Base-by-base conservation (phyloP, 2,113 vertebrate genomes). In the Salvelinus sp. region DNA sequence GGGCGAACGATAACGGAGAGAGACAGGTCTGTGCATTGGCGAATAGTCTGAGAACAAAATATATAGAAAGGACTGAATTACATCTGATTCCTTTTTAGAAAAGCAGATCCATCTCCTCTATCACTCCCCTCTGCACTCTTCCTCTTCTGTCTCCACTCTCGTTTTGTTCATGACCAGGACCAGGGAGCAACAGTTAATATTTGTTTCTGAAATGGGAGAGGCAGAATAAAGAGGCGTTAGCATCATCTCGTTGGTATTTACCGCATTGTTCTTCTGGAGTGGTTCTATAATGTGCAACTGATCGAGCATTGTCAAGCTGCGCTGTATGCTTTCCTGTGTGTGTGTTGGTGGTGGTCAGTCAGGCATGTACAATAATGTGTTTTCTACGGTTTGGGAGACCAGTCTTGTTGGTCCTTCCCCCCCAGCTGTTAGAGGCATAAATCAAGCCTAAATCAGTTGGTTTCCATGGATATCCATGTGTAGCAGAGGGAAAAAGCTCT, bases 271-370 rank as follows among this genome's bases (percentile, higher is more conserved):
- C 72, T 47, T 83, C 74, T 83, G 57, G 63, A 71, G 80, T 25
- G 28, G 62, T 30, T 77, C 76, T n/a, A 57, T 75, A 79, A 84
- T 79, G 70, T 69, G 74, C 58, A 54, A 74, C 71, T 85, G 81
- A 85, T 81, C 74, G 70, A 72, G 73, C 67, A 28, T 70, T 82
- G 14, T 18, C 66, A 68, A 20, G 27, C 30, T n/a, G 7, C 30
- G 14, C 28, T n/a, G 66, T 44, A 14, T n/a, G 30, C 2, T 3
- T 18, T 54, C 10, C 38, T 71, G 70, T 71, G 48, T 71, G 48
- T 71, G 48, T 71, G 54, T 72, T 22, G 57, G 27, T 72, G 54
- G 10, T 70, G 20, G 38, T 44, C 38, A 44, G 7, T 44, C 38
- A 44, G 38, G 38, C 38, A 9, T 6, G 38, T 44, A 44, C 38